phyloP scores from a whole-genome alignment of 1,140 invertebrate genomes.

The Steinernema feltiae region DNA sequence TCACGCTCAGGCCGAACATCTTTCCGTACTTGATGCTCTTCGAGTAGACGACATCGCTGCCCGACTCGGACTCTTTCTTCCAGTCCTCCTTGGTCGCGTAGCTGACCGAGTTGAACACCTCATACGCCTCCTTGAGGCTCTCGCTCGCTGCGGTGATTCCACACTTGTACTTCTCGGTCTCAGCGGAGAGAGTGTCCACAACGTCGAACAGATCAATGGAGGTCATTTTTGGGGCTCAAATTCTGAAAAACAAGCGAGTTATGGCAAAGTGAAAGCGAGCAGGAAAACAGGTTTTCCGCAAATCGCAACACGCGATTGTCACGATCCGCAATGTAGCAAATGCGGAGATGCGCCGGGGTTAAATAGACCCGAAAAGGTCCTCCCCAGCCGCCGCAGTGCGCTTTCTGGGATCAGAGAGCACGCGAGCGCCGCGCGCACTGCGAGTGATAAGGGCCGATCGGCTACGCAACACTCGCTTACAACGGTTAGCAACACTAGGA shows the following conservation, averaged over 20 bases:
- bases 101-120: not conserved
- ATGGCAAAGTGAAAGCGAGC: not conserved
- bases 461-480: not conserved
- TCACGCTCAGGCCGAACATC: not conserved
- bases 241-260: too few species aligned
- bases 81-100: constrained; percentile 3
- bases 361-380: not conserved
- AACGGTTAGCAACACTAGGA: not conserved
- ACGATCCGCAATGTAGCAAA: too few species aligned
- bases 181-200: not conserved
- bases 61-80: not conserved
- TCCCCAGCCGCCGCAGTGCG: not conserved
- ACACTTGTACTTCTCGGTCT: not conserved
- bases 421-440: not conserved
- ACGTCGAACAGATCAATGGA: not conserved
- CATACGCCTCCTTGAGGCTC: not conserved
- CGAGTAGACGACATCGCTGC: not conserved
- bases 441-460: constrained; percentile 13
- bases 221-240: not conserved
- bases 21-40: constrained; percentile 12
- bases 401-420: not conserved
- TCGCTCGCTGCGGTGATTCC: not conserved
- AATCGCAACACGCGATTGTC: too few species aligned
- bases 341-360: not conserved
- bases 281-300: too few species aligned